Evolutionary conservation across 2,888 invertebrate species (phyloP).

Genomic region (Volucella bombylans): DNA sequence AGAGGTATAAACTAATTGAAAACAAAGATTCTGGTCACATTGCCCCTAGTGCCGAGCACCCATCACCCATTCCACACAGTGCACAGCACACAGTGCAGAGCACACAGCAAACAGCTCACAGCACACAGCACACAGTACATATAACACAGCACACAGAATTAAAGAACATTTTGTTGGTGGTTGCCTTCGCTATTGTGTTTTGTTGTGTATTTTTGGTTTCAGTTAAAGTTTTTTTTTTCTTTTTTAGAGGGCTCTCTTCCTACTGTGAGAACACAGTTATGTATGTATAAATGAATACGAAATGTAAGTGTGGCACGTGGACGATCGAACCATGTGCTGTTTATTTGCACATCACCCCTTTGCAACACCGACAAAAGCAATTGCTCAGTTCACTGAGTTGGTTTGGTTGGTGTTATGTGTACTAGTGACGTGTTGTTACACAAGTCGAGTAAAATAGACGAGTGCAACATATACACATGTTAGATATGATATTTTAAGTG

Average conservation of each 20-base stretch:
- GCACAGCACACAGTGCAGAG: not conserved
- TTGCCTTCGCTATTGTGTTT: slow-evolving; percentile 52
- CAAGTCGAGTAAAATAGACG: slow-evolving; percentile 27
- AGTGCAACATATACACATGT: slow-evolving; percentile 37
- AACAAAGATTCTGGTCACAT: not conserved
- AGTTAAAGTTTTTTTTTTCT: not conserved
- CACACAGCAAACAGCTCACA: slow-evolving; percentile 13
- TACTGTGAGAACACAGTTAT: not conserved
- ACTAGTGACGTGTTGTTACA: slow-evolving; percentile 54
- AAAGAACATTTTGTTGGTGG: slow-evolving; percentile 43
- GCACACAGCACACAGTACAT: not conserved
- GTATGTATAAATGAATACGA: not conserved
- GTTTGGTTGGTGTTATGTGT: slow-evolving; percentile 45
- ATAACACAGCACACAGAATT: not conserved
- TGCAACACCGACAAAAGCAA: no score
- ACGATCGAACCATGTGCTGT: not conserved
- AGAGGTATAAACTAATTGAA: no score
- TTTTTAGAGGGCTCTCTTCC: slow-evolving; percentile 4
- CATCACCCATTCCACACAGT: slow-evolving; percentile 12
- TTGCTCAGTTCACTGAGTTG: no score
- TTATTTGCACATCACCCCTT: slow-evolving; percentile 16
- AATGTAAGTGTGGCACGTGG: slow-evolving; percentile 13
- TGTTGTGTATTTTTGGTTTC: not conserved
- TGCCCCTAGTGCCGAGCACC: not conserved
- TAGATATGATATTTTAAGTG: slow-evolving; percentile 23